Percentiles rank a stretch among this genome's conserved stretches.
phyloP scores from a whole-genome alignment of 2,797 vertebrate species.

The Crenuchus spilurus region DNA sequence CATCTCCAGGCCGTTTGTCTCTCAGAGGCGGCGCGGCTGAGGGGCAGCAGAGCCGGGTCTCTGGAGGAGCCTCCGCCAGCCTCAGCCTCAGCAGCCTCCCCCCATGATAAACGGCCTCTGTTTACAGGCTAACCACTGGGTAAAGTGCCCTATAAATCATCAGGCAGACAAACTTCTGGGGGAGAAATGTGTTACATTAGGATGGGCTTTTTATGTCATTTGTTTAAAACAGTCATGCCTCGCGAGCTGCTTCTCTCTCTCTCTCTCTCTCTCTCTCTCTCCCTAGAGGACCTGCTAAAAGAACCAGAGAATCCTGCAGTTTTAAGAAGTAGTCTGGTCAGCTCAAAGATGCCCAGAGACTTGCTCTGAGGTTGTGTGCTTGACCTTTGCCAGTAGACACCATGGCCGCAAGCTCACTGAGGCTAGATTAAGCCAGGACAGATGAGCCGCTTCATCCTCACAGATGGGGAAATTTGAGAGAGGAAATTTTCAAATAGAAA shows the following conservation, averaged over 20 bases:
- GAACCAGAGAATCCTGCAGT: constrained; percentile 37
- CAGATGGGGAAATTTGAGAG: constrained; percentile 1
- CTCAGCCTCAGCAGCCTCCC: constrained; percentile 38
- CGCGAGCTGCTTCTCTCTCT: constrained; percentile 40
- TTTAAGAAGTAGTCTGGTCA: constrained; percentile 16
- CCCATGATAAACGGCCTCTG: constrained; percentile 66
- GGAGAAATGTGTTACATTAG: constrained; percentile 68
- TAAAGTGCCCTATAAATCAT: constrained; percentile 71
- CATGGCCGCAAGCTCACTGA: constrained; percentile 10
- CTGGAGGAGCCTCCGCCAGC: constrained; percentile 54
- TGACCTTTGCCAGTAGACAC: constrained; percentile 23
- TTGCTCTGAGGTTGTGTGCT: constrained; percentile 24
- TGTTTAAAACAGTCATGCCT: constrained; percentile 65
- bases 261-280: constrained; percentile 37
- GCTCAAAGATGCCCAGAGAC: constrained; percentile 7
- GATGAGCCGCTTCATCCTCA: constrained; percentile 18
- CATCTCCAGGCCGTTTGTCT: constrained; percentile 55
- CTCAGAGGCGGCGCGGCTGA: constrained; percentile 45
- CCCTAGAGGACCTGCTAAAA: constrained; percentile 25
- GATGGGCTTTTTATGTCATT: constrained; percentile 65
- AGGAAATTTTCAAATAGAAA: constrained; percentile 19
- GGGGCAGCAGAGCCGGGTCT: constrained; percentile 53
- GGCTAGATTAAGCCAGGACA: constrained; percentile 33
- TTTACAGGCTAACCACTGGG: constrained; percentile 72
- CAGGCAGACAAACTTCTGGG: constrained; percentile 64